These are phyloP conservation scores for Nasonia longicornis DNA, from an alignment of 1,140 invertebrate species.

Conservation along the genomic window DNA sequence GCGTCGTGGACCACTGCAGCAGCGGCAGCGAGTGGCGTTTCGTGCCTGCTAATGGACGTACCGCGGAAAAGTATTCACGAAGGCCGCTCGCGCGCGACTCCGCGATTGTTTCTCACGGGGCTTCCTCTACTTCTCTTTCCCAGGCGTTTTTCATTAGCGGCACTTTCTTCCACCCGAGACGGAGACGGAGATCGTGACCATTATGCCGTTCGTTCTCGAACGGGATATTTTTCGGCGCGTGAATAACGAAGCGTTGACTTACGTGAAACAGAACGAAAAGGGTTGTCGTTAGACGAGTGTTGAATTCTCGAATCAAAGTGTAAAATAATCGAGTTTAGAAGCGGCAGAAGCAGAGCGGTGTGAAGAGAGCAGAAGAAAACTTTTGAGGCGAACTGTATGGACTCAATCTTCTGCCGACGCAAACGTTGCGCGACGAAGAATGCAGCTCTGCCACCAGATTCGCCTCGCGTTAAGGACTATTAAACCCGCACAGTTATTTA, in stretches of 20 bases:
- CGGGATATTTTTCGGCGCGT: too few relatives aligned
- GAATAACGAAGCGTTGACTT: too few relatives aligned
- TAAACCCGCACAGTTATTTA: conserved; percentile 23
- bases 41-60: conserved; percentile 18
- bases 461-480: conserved; percentile 28
- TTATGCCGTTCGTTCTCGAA: neutral
- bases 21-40: neutral
- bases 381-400: conserved; percentile 8
- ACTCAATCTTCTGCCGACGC: conserved; percentile 21
- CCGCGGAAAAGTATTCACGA: conserved; percentile 27
- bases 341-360: neutral
- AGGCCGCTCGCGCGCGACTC: neutral
- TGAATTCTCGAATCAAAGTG: neutral
- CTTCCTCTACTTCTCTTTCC: neutral
- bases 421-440: conserved; percentile 28
- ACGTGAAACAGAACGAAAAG: neutral
- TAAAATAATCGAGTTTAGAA: neutral
- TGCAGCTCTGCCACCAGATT: conserved; percentile 37
- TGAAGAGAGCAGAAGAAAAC: neutral
- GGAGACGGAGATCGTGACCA: neutral
- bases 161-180: conserved; percentile 5
- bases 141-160: conserved; percentile 18
- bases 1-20: neutral
- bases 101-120: conserved; percentile 28
- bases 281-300: neutral